Conservation (phyloP, 2,113 vertebrate species). For the Zosterops japonicus region DNA sequence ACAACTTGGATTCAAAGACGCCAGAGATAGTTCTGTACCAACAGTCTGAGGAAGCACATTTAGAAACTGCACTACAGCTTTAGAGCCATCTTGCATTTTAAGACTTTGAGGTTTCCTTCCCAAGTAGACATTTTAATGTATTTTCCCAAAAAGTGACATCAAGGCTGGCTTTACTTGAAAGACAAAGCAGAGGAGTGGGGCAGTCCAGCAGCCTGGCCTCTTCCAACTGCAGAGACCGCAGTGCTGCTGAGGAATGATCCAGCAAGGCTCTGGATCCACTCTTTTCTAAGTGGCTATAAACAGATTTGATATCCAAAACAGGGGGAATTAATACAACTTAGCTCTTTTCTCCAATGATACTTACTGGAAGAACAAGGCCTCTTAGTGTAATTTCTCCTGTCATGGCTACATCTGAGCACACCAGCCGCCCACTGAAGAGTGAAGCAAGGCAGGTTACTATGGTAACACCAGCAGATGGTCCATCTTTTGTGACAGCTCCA, state of each 20-base stretch:
- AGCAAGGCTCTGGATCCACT: not conserved
- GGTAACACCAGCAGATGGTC: conserved; percentile 96
- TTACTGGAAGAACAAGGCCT: conserved; percentile 95
- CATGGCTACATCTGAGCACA: conserved; percentile 96
- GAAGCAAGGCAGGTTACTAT: conserved; percentile 98
- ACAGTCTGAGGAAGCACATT: not conserved
- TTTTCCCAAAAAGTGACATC: not conserved
- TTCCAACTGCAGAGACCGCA: not conserved
- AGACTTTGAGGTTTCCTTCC: not conserved
- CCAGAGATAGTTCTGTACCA: not conserved
- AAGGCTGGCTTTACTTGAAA: not conserved
- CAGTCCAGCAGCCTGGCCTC: not conserved
- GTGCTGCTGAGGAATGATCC: not conserved
- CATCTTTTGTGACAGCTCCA: conserved; percentile 97
- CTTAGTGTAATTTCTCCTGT: conserved; percentile 97
- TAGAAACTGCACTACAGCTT: not conserved
- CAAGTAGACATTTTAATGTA: not conserved
- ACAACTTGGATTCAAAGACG: not conserved
- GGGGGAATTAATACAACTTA: not conserved
- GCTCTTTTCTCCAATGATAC: conserved; percentile 41
- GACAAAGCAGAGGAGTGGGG: not conserved
- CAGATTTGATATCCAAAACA: not conserved
- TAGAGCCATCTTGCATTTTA: not conserved
- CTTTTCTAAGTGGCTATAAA: not conserved
- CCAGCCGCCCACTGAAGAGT: conserved; percentile 90